Evolutionary conservation across 1,140 invertebrate genomes (phyloP), one percentile per base, ranked within the genome.

Genomic region (Antheraea mylitta): DNA sequence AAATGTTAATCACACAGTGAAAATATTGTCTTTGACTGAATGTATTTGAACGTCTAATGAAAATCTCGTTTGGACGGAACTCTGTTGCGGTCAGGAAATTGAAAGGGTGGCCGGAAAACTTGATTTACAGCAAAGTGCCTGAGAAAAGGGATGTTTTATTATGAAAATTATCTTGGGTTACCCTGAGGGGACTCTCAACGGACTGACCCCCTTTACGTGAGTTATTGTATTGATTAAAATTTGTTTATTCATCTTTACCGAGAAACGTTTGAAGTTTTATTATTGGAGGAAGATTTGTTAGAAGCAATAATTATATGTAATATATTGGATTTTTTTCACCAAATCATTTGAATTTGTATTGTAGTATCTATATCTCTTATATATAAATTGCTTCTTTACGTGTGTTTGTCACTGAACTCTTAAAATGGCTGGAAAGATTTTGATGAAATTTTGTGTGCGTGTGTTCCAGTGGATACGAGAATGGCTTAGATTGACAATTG

Each of bases 101-200:
- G 82, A 86, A 86, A 84, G 84, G 81, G 75, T 76, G 76, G 72
- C 69, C 80, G 79, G 80, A 78, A 86, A 86, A 83, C 79, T 82
- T 86, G 82, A 84, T 84, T 86, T 86, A 84, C 76, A 83, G 73
- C 78, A 77, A 84, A 82, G 78, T 82, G 76, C 79, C 80, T 79
- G 72, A 80, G 78, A 83, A 83, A 85, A 84, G 83, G 83, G 82
- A 80, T 82, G 76, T 82, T 84, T 81, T 85, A 85, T 81, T 84
- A 84, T 82, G 80, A 82, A 82, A 86, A 84, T 83, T 86, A 86
- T 86, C 80, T 83, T 74, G 69, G 71, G 69, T 73, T 66, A 74
- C 76, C 74, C 72, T 63, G 72, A 73, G 69, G 75, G 77, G 70
- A 64, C 71, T 68, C 67, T 65, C 75, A 61, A 71, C 70, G 64